Percentiles rank a stretch among this genome's conserved stretches.
phyloP scores from a whole-genome alignment of 2,113 vertebrate genomes.

The Zeus faber region DNA sequence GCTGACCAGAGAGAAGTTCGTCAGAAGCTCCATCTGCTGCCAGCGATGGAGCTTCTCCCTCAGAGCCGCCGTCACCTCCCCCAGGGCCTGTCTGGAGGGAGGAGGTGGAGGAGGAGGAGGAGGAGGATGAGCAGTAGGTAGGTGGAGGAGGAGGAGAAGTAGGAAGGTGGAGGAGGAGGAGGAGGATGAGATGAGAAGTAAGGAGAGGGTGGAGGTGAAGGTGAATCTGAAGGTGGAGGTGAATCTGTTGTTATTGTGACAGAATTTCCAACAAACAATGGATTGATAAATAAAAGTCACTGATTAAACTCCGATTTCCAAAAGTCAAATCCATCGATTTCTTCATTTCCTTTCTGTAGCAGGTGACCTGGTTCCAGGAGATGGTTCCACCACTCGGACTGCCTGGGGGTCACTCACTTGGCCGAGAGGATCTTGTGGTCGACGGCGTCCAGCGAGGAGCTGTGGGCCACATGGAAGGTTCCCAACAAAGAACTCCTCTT shows the following conservation, averaged over 20 bases:
- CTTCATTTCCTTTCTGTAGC: too few species aligned
- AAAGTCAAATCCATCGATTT: too few species aligned
- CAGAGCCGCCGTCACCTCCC: slow-evolving; percentile 87
- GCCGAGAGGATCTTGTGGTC: slow-evolving; percentile 95
- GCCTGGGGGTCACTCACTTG: slow-evolving; percentile 86
- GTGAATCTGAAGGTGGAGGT: too few species aligned
- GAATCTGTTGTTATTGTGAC: too few species aligned
- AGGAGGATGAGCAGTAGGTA: background rate
- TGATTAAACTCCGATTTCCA: background rate
- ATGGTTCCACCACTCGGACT: too few species aligned
- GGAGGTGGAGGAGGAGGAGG: background rate
- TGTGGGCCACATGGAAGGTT: slow-evolving; percentile 94
- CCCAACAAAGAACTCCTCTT: slow-evolving; percentile 93
- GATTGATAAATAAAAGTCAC: background rate
- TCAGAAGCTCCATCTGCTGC: slow-evolving; percentile 91
- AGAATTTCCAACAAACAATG: too few species aligned
- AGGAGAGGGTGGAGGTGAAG: too few species aligned
- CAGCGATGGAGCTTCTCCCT: slow-evolving; percentile 90
- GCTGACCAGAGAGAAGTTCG: slow-evolving; percentile 86
- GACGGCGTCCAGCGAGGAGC: slow-evolving; percentile 92
- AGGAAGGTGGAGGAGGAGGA: background rate
- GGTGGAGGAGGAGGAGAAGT: background rate
- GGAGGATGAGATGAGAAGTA: background rate
- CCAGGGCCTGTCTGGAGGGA: slow-evolving; percentile 83
- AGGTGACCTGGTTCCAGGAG: too few species aligned